These are phyloP conservation scores for Gerosis bhagava DNA, from an alignment of 2,888 invertebrate genomes.

Conservation along the genomic window DNA sequence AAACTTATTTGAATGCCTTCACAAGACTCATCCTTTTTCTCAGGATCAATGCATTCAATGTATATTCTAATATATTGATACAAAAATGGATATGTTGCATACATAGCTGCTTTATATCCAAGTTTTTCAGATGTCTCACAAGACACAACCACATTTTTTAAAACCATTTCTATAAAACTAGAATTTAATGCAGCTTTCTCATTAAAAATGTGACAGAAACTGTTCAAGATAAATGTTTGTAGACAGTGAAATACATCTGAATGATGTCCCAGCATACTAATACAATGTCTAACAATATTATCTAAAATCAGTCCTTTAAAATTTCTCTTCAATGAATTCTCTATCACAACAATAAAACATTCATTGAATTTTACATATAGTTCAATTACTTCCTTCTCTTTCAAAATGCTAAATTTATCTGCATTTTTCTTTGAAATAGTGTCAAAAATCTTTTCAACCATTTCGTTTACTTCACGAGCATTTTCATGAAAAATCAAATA, in stretches of 20 bases:
- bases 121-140: constrained; percentile 53
- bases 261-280: constrained; percentile 48
- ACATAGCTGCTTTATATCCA: constrained; percentile 46
- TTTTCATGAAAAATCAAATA: constrained; percentile 49
- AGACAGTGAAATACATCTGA: constrained; percentile 55
- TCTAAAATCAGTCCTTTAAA: constrained; percentile 48
- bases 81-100: constrained; percentile 54
- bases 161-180: constrained; percentile 39
- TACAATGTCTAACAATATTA: constrained; percentile 38
- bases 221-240: constrained; percentile 56
- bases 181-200: no score
- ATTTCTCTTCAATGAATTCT: constrained; percentile 48
- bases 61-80: constrained; percentile 57
- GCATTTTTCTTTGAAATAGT: constrained; percentile 47
- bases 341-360: constrained; percentile 56
- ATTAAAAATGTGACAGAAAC: constrained; percentile 52
- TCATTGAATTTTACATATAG: constrained; percentile 60
- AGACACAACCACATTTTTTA: constrained; percentile 46
- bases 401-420: constrained; percentile 45
- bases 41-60: constrained; percentile 46
- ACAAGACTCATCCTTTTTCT: constrained; percentile 38
- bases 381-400: constrained; percentile 44
- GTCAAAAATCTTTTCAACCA: constrained; percentile 50
- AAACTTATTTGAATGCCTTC: constrained; percentile 43
- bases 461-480: constrained; percentile 44